These are phyloP conservation scores for Nibea coibor DNA, from an alignment of 2,113 vertebrate species.

Conservation along the genomic window DNA sequence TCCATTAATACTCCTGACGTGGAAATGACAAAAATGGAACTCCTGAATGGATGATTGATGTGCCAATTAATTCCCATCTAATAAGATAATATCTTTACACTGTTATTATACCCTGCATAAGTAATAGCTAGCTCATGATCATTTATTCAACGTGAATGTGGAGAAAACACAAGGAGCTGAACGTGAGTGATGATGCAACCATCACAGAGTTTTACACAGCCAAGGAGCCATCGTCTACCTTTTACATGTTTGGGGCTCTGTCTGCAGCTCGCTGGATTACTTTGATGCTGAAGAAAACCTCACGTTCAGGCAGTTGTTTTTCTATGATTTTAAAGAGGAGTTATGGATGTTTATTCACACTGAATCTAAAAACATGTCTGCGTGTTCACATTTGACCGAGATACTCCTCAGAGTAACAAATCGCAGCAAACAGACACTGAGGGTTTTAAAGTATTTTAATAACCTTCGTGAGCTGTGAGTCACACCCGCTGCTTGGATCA, in stretches of 20 bases:
- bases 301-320: neutral
- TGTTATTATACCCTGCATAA: slow-evolving; percentile 42
- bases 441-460: neutral
- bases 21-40: slow-evolving; percentile 18
- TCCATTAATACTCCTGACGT: slow-evolving; percentile 18
- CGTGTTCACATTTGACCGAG: neutral
- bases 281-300: neutral
- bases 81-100: slow-evolving; percentile 36
- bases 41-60: slow-evolving; percentile 53
- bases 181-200: neutral
- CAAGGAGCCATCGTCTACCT: neutral
- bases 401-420: neutral
- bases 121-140: slow-evolving; percentile 27
- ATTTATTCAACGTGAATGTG: slow-evolving; percentile 32
- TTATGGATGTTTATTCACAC: neutral
- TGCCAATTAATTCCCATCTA: slow-evolving; percentile 49
- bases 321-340: no score
- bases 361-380: neutral
- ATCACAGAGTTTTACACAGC: neutral
- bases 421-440: neutral
- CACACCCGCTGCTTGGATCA: neutral
- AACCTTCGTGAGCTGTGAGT: no score
- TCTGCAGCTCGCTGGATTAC: neutral
- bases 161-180: neutral
- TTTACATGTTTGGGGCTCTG: neutral